phyloP scores from a whole-genome alignment of 2,797 vertebrate genomes.

The Liasis olivaceus region DNA sequence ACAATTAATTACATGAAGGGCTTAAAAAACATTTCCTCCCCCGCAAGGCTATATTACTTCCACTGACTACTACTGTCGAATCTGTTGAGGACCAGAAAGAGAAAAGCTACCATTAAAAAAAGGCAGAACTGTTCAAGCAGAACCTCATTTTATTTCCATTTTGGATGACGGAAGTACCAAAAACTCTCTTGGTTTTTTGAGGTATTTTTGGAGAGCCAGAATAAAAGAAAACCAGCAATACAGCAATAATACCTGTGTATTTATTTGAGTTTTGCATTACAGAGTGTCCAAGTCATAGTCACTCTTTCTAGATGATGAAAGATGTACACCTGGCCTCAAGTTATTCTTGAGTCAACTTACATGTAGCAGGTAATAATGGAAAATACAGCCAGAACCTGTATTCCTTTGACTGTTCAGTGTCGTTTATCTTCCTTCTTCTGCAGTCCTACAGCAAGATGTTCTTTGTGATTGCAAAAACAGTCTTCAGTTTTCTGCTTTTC shows the following conservation, averaged over 20 bases:
- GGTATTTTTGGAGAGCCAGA: not conserved
- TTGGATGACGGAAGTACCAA: conserved; percentile 31
- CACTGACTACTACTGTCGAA: conserved; percentile 67
- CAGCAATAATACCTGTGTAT: not conserved
- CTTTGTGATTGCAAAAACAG: not conserved
- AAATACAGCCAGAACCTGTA: not conserved
- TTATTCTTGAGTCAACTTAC: not conserved
- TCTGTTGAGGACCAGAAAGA: conserved; percentile 59
- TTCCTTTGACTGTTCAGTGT: not conserved
- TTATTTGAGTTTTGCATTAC: not conserved
- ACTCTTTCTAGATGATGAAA: not conserved
- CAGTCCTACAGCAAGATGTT: not conserved
- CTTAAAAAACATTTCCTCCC: conserved; percentile 68
- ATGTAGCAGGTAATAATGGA: not conserved
- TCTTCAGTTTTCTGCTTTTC: not conserved
- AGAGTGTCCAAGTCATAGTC: not conserved
- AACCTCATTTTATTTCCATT: conserved; percentile 54
- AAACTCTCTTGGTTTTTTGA: conserved; percentile 35
- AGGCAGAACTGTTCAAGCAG: conserved; percentile 55
- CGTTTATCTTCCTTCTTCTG: not conserved
- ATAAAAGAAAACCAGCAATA: conserved; percentile 36
- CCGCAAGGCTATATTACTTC: conserved; percentile 67
- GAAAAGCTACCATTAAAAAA: conserved; percentile 53
- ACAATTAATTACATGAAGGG: conserved; percentile 64
- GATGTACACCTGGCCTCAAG: not conserved